Evolutionary conservation across 2,113 vertebrate genomes (phyloP).

Genomic region (Leucosticte australis): DNA sequence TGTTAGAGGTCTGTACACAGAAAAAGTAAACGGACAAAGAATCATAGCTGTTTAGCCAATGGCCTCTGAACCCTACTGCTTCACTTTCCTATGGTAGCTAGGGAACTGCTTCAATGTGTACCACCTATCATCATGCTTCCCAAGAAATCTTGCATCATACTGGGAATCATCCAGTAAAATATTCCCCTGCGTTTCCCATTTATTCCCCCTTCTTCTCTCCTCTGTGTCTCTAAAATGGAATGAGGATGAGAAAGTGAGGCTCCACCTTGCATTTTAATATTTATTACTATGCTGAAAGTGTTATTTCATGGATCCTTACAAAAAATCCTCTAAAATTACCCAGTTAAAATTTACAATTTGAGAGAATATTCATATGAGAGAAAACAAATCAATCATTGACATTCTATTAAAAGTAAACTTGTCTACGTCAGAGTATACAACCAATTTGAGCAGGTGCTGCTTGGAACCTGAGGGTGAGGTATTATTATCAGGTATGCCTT

Average conservation of each 20-base stretch:
- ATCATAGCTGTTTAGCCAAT: background rate
- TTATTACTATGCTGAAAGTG: background rate
- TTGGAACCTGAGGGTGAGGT: background rate
- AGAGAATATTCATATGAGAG: background rate
- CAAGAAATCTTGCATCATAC: background rate
- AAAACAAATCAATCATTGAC: background rate
- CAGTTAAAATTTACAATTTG: background rate
- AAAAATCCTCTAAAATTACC: background rate
- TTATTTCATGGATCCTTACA: background rate
- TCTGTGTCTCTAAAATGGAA: background rate
- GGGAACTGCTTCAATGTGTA: background rate
- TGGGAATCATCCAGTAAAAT: background rate
- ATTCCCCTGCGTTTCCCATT: background rate
- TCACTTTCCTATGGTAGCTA: background rate
- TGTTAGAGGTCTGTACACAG: background rate
- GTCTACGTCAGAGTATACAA: background rate
- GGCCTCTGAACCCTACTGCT: background rate
- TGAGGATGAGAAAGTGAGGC: background rate
- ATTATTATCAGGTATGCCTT: background rate
- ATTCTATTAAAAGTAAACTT: background rate
- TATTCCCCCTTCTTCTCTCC: background rate
- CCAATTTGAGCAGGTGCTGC: background rate
- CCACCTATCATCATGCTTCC: background rate
- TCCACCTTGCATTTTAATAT: background rate
- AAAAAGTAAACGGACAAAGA: background rate